Base-by-base conservation (phyloP, 2,797 vertebrate genomes). In the Coccyzus lansbergi region DNA sequence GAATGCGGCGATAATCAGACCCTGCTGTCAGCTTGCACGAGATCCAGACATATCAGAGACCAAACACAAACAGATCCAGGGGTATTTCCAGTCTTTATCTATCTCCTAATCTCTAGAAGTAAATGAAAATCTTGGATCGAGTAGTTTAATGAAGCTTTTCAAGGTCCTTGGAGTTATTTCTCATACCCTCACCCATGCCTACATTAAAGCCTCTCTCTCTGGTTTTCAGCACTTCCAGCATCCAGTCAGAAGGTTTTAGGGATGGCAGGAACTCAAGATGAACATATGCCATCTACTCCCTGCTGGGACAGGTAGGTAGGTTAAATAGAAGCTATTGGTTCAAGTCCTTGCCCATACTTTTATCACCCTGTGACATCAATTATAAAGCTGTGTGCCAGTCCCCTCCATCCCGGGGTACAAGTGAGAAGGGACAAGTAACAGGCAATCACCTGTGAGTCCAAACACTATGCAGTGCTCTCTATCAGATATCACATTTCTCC, bases 381-480 rank as follows among this genome's bases (percentile, higher is more conserved):
- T 44, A 29, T 1, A 38, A 75, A 83, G 53, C 28, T 40, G 8
- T 0, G 0, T 49, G 25, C n/a, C 1, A 3, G 8, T 70, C 34
- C 34, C 38, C 34, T 77, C n/a, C 52, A n/a, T 40, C 28, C 58
- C 3, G 2, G 33, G 40, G 6, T 24, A 1, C 0, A 5, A 13
- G 6, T 34, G 26, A 62, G 49, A 10, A 49, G 25, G 21, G 4
- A 2, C 3, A 25, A 26, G 46, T 63, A 25, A 24, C 24, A 34
- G 11, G 12, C 0, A 9, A 38, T 28, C 33, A 25, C 25, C 18
- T 24, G 9, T 7, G 7, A 3, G 7, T 40, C 63, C 3, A 0
- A 49, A 75, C 0, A 2, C 53, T 1, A 1, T 12, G 3, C 33
- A 7, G 13, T 5, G 0, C 31, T 72, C 25, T 65, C n/a, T 2